Evolutionary conservation across 2,888 invertebrate genomes (phyloP), one percentile per base, ranked within the genome.

Genomic region (Tiliacea citrago): DNA sequence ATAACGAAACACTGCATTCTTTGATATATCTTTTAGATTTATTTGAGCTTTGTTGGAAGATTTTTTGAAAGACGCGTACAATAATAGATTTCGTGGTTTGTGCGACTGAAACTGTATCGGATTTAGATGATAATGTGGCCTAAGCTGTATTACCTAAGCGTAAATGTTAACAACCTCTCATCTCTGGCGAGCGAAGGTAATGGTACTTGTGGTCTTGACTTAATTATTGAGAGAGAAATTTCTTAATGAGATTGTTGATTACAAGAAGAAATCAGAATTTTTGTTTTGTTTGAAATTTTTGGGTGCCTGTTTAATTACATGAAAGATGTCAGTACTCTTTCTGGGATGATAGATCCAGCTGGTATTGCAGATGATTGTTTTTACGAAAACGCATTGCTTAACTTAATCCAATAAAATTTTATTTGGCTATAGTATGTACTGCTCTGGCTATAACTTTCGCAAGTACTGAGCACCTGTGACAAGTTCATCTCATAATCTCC

Each of bases 71-170:
- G 9, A 39, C 21, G 24, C 6, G 13, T n/a, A 24, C 16, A 42
- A 71, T 57, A 24, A 75, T 62, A 62, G 55, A 47, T 67, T n/a
- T n/a, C n/a, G 57, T 29, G 29, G 39, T 24, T n/a, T 29, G 18
- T 55, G 35, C n/a, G 24, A 47, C 5, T 49, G 21, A 21, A 49
- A 58, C n/a, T 79, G 42, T 53, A 65, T 66, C 35, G 21, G 42
- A 62, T 81, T 61, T 62, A 21, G 65, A 81, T 75, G 55, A 66
- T 66, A 7, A n/a, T 45, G 24, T 35, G 21, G 39, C 2, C 3
- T n/a, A 29, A 29, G 53, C 18, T 18, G 21, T 42, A 12, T 29
- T 35, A 35, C 39, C 61, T 42, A 13, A 13, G n/a, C 16, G 58
- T 60, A 4, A 57, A 12, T 53, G 39, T 53, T 47, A 42, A 57